Base-by-base conservation (phyloP, 2,888 invertebrate genomes). In the Meta bourneti region DNA sequence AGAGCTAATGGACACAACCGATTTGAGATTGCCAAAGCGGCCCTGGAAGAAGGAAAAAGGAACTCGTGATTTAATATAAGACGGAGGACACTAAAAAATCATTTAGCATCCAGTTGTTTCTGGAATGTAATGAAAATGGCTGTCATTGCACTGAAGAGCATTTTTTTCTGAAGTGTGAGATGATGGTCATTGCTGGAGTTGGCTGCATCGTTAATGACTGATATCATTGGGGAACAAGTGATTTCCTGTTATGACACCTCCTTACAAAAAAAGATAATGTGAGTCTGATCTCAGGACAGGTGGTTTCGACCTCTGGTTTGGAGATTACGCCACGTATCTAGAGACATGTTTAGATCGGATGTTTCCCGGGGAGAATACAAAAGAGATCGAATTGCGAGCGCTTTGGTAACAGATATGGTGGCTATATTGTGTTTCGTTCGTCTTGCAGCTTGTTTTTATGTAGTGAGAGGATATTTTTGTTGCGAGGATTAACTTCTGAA, bases 181-280 rank as follows among this genome's bases (percentile, higher is more conserved):
- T 69, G 61, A 79, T 61, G 61, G 49, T 20, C 34, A 69, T 61
- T 13, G 61, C 16, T 61, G 61, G n/a, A 61, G n/a, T 8, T 52
- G 52, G 77, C 52, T 77, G n/a, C 16, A 61, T 34, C 13, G 13
- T 6, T 79, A 79, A 79, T 79, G 34, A 61, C 20, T 61, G 9
- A 16, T 16, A 48, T 61, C 61, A 61, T 54, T 2, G 7, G 16
- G n/a, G 61, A 34, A 61, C 6, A 34, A 7, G 34, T 49, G 6
- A 34, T 79, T 79, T 79, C 61, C 20, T 79, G 61, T 61, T 69
- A 7, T 79, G 61, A 61, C 79, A 61, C 48, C 61, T 34, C 7
- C 6, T 51, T 11, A 13, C 13, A 61, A 79, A 61, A 79, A 69
- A 7, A 34, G 6, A 11, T 61, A 69, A 16, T 79, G 6, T 61